Base-by-base conservation (phyloP, 2,797 vertebrate species). In the Leptoclinus maculatus region DNA sequence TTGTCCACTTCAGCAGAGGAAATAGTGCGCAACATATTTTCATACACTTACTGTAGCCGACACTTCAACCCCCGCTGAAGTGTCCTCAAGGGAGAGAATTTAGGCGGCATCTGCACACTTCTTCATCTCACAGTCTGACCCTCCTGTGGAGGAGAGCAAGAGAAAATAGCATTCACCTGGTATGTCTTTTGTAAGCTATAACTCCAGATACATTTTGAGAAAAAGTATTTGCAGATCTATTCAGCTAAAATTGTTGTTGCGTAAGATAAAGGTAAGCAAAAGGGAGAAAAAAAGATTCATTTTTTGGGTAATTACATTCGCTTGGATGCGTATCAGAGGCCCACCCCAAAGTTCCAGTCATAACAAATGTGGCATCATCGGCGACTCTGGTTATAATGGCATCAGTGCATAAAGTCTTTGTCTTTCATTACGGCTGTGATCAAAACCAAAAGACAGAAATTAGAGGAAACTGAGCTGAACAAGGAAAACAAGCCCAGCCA, bases 361-460 rank as follows among this genome's bases (percentile, higher is more conserved):
- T 87, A 91, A 91, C 91, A 90, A 82, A 83, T 84, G 87, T 82
- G 89, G 82, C 79, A 79, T 79, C 80, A 64, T 41, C 78, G 87
- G 88, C 69, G 82, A 88, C 87, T 87, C 81, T 82, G 84, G 82
- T 79, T 84, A 19, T 66, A 84, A 87, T 76, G 86, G 80, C 81
- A 88, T 88, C 84, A 85, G 78, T 41, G 87, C 72, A 79, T 76
- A 73, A 76, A 83, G 74, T 51, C 83, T 77, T 86, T 68, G 71
- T 80, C 87, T 91, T 74, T 89, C 80, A 88, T 90, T 91, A 86
- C 64, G 82, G 71, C 84, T 49, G 25, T 53, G 85, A 88, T 87
- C 72, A 81, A 88, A 87, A 79, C 85, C 72, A 73, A 82, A 49
- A 51, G 64, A 47, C 70, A 32, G 38, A 66, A 88, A 90, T 88